Evolutionary conservation across 2,797 vertebrate species (phyloP).

Genomic region (Gadopsis bispinosus): DNA sequence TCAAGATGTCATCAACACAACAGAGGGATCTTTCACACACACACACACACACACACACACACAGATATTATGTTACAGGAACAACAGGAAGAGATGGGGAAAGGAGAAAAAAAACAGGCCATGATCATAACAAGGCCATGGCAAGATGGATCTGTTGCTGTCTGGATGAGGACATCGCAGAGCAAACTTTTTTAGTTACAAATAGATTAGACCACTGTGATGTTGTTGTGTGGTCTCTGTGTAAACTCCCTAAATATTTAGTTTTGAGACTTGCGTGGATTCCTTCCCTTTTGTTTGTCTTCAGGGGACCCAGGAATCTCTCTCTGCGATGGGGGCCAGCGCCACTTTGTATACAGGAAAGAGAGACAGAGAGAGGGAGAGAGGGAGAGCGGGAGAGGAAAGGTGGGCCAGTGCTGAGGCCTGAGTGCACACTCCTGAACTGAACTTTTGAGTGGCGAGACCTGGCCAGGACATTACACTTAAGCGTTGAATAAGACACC

Average conservation of each 20-base stretch:
- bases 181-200: slow-evolving; percentile 81
- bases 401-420: neutral
- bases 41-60: slow-evolving; percentile 36
- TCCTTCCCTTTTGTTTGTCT: slow-evolving; percentile 80
- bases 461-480: slow-evolving; percentile 29
- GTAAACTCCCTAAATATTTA: slow-evolving; percentile 82
- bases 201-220: slow-evolving; percentile 82
- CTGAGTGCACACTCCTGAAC: slow-evolving; percentile 39
- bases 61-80: slow-evolving; percentile 79
- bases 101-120: slow-evolving; percentile 56
- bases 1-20: slow-evolving; percentile 70
- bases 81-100: slow-evolving; percentile 71
- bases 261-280: slow-evolving; percentile 80
- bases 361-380: slow-evolving; percentile 21
- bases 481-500: slow-evolving; percentile 11
- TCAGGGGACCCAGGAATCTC: slow-evolving; percentile 78
- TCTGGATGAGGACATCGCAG: slow-evolving; percentile 74
- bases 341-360: slow-evolving; percentile 73
- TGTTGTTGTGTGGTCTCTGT: slow-evolving; percentile 87
- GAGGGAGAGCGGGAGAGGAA: slow-evolving; percentile 36
- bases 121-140: slow-evolving; percentile 70
- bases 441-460: slow-evolving; percentile 19
- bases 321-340: slow-evolving; percentile 61
- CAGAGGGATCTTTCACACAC: slow-evolving; percentile 64
- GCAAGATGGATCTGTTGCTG: slow-evolving; percentile 79